Conservation (phyloP, 2,113 vertebrate species). For the Atrichornis clamosus region DNA sequence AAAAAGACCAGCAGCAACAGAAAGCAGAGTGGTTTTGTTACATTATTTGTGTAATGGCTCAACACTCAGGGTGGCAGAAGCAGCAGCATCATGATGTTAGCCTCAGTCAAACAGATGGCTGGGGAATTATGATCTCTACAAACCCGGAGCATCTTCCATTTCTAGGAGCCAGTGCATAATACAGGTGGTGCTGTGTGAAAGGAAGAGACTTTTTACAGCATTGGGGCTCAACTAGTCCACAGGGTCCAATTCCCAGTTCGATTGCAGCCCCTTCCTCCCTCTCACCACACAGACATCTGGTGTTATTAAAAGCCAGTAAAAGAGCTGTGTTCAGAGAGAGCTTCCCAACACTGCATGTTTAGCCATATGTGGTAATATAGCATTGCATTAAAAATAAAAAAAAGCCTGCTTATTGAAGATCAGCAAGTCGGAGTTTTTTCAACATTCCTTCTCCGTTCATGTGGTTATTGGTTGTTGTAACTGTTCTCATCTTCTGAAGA, state of each 20-base stretch:
- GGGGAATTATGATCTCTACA: constrained; percentile 49
- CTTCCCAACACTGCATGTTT: neutral
- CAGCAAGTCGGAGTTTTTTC: neutral
- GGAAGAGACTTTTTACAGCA: constrained; percentile 21
- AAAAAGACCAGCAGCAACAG: constrained; percentile 22
- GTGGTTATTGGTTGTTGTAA: neutral
- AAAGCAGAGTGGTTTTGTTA: constrained; percentile 21
- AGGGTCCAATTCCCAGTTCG: constrained; percentile 55
- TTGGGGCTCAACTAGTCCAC: constrained; percentile 46
- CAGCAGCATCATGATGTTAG: neutral
- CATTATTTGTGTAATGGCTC: constrained; percentile 51
- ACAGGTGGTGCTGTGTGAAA: constrained; percentile 24
- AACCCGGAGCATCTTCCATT: constrained; percentile 14
- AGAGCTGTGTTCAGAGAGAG: constrained; percentile 24
- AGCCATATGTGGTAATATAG: constrained; percentile 52
- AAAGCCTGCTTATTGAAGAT: constrained; percentile 9
- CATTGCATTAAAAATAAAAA: constrained; percentile 32
- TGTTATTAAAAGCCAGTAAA: constrained; percentile 62
- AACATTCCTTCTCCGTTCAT: neutral
- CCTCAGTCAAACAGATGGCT: constrained; percentile 54
- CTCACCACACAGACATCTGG: constrained; percentile 50
- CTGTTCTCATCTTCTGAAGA: neutral
- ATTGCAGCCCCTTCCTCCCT: constrained; percentile 16
- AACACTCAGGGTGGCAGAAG: constrained; percentile 5
- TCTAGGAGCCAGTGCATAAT: constrained; percentile 40